Evolutionary conservation across 2,797 vertebrate genomes (phyloP).

Genomic region (Mus caroli): DNA sequence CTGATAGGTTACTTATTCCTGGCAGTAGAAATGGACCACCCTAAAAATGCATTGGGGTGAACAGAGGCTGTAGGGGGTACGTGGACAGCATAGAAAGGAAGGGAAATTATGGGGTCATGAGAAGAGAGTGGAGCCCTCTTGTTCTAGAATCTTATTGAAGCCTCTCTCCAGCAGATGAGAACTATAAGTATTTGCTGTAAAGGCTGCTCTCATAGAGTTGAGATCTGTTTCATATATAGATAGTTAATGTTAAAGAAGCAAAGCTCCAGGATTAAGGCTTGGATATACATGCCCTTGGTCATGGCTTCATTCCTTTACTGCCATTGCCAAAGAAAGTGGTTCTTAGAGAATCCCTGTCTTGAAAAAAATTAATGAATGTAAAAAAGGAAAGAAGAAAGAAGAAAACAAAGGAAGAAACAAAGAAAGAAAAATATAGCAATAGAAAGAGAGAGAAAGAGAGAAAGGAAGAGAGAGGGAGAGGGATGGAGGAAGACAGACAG

Average conservation of each 20-base stretch:
- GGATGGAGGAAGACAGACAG: accelerated
- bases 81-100: background rate
- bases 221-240: background rate
- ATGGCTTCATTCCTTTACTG: background rate
- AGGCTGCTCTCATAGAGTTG: background rate
- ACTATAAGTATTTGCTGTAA: background rate
- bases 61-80: background rate
- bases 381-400: background rate
- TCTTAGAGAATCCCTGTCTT: background rate
- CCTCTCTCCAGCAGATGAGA: background rate
- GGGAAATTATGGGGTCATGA: background rate
- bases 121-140: background rate
- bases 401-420: too few species aligned
- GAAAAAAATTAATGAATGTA: background rate
- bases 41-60: background rate
- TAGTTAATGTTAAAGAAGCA: background rate
- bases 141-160: background rate
- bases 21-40: background rate
- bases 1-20: background rate
- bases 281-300: background rate
- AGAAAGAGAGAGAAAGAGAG: too few species aligned
- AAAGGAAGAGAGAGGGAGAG: background rate
- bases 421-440: too few species aligned
- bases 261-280: background rate
- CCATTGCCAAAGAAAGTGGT: background rate